Percentiles rank a stretch among this genome's conserved stretches.
These are phyloP conservation scores for Carassius auratus DNA, from an alignment of 2,113 vertebrate genomes.

Conservation along the genomic window DNA sequence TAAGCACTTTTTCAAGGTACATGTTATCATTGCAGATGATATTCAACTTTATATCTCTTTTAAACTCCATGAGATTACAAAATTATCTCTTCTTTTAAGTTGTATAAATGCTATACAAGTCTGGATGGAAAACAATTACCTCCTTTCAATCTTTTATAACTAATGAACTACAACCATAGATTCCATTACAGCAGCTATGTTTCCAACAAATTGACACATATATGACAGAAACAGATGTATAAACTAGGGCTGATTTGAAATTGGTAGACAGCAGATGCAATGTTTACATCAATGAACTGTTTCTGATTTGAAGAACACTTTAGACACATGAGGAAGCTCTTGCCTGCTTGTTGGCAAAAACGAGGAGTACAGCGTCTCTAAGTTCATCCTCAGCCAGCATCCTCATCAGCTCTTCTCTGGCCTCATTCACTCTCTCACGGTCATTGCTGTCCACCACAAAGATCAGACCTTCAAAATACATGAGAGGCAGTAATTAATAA, in stretches of 20 bases:
- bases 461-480: slow-evolving; percentile 83
- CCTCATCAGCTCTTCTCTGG: slow-evolving; percentile 94
- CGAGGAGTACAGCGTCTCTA: slow-evolving; percentile 90
- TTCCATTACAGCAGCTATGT: background rate
- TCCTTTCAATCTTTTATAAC: no score
- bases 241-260: background rate
- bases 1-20: background rate
- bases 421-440: slow-evolving; percentile 92
- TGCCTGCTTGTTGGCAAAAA: slow-evolving; percentile 97
- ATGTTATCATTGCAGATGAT: background rate
- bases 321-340: background rate
- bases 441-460: slow-evolving; percentile 99
- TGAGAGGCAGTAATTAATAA: background rate
- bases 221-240: background rate
- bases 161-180: background rate
- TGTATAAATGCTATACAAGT: background rate
- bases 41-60: background rate
- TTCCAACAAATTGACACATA: background rate
- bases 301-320: slow-evolving; percentile 12
- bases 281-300: background rate
- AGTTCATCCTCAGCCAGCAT: slow-evolving; percentile 97
- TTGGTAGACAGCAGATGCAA: background rate
- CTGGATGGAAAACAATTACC: no score
- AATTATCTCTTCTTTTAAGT: background rate
- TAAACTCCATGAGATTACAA: background rate